Evolutionary conservation across 2,888 invertebrate species (phyloP).

Genomic region (Diabrotica balteata): DNA sequence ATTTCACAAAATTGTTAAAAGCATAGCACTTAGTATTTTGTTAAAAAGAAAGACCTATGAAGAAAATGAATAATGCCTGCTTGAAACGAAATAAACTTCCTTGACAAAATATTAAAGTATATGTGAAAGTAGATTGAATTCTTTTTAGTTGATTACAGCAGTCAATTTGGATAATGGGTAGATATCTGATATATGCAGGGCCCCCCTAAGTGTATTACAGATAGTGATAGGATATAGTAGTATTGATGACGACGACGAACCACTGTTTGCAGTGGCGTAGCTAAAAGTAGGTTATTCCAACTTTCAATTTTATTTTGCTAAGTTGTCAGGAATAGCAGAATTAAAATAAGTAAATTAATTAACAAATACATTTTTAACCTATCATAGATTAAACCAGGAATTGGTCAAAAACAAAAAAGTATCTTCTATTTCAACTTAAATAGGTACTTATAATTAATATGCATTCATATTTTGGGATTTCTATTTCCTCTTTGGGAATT

Average conservation of each 20-base stretch:
- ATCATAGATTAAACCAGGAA: no score
- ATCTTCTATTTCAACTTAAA: no score
- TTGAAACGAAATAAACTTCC: conserved; percentile 33
- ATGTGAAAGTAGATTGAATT: conserved; percentile 58
- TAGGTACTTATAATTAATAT: no score
- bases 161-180: conserved; percentile 62
- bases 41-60: not conserved
- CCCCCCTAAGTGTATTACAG: conserved; percentile 59
- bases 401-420: no score
- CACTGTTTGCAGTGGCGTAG: conserved; percentile 23
- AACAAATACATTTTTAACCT: no score
- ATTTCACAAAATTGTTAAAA: not conserved
- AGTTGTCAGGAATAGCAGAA: no score
- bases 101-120: conserved; percentile 52
- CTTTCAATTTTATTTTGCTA: not conserved
- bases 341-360: no score
- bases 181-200: conserved; percentile 60
- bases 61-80: conserved; percentile 13
- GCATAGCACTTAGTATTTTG: conserved; percentile 1
- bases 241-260: conserved; percentile 54
- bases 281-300: not conserved
- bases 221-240: conserved; percentile 56
- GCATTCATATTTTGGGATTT: no score
- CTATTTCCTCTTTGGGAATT: no score
- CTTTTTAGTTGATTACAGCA: conserved; percentile 61